Conservation (phyloP, 2,797 vertebrate species). For the Eidolon dupreanum region DNA sequence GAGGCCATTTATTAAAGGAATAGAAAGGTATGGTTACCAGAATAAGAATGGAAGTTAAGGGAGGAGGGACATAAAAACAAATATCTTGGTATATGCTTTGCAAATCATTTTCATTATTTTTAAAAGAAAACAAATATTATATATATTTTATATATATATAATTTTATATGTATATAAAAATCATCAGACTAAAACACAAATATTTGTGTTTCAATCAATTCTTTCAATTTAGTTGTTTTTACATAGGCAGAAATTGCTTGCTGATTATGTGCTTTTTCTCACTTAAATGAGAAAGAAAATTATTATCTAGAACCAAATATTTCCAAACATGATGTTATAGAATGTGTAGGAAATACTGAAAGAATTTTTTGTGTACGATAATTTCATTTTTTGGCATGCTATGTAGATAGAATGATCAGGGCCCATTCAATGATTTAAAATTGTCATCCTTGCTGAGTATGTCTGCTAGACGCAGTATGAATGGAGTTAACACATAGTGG, state of each 20-base stretch:
- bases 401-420: not conserved
- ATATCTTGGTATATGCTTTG: not conserved
- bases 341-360: slow-evolving; percentile 28
- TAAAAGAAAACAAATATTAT: not conserved
- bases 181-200: not conserved
- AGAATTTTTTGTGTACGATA: not conserved
- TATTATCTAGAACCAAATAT: not conserved
- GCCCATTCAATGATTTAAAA: not conserved
- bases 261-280: not conserved
- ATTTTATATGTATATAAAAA: not conserved
- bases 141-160: too few species aligned
- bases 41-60: not conserved
- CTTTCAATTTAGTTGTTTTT: slow-evolving; percentile 29
- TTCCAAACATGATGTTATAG: not conserved
- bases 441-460: slow-evolving; percentile 11
- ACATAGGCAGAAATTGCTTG: not conserved
- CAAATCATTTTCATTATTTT: slow-evolving; percentile 9
- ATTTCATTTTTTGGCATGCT: not conserved
- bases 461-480: not conserved
- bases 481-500: slow-evolving; percentile 4
- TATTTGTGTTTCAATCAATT: not conserved
- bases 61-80: not conserved
- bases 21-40: not conserved
- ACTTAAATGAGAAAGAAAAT: slow-evolving; percentile 27
- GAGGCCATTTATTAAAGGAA: not conserved